Conservation (phyloP, 2,797 vertebrate species). For the Distichodus sexfasciatus region DNA sequence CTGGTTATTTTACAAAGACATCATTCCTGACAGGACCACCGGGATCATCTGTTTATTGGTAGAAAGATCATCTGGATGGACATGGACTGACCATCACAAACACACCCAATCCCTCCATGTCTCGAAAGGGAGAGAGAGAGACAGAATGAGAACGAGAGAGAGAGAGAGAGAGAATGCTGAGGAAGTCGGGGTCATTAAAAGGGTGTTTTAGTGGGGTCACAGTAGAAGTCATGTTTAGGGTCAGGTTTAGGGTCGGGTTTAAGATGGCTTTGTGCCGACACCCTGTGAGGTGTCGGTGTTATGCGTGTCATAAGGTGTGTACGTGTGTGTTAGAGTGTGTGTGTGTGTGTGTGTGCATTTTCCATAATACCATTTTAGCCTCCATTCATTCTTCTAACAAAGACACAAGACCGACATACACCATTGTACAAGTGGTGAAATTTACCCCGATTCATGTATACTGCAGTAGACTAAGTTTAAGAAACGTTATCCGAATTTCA, state of each 20-base stretch:
- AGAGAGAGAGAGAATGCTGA: not conserved
- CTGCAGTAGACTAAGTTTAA: no score
- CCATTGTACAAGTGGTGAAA: no score
- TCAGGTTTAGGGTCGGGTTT: conserved; percentile 17
- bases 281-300: conserved; percentile 19
- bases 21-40: conserved; percentile 18
- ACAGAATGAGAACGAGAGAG: not conserved
- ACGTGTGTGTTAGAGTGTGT: not conserved
- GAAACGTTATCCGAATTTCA: no score
- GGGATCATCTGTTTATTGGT: conserved; percentile 27
- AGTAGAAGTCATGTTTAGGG: conserved; percentile 12
- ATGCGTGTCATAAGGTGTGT: not conserved
- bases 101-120: not conserved
- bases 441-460: no score
- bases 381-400: no score
- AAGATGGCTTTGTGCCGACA: conserved; percentile 3
- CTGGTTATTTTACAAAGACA: not conserved
- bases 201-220: conserved; percentile 7
- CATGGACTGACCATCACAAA: not conserved
- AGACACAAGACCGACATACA: no score
- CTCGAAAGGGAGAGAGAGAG: not conserved
- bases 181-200: conserved; percentile 19
- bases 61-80: not conserved
- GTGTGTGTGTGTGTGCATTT: not conserved
- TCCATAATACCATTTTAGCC: not conserved